Evolutionary conservation across 2,888 invertebrate genomes (phyloP), one percentile per base, ranked within the genome.

Genomic region (Mesorhabditis spiculigera): DNA sequence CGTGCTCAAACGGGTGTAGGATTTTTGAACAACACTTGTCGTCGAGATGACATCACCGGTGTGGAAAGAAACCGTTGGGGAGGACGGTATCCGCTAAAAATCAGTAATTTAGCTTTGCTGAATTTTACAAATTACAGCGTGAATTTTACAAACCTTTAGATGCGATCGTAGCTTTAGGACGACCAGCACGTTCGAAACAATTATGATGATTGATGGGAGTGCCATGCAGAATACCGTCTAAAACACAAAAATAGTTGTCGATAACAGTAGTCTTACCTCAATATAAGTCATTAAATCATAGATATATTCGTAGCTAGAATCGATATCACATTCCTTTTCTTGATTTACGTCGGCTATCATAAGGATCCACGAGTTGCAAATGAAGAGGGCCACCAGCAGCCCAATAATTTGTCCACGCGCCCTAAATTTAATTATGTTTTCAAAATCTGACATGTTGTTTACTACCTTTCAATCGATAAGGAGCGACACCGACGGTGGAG

Each of bases 281-380:
- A 81, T 72, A 16, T 75, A 66, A 5, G 76, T 75, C 73, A 81
- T 78, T 5, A 77, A 73, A 44, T 81, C 74, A 67, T 83, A 83
- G 58, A 83, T 65, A 42, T 73, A 68, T 65, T 79, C 77, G 63
- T 76, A 82, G 5, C 76, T 73, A 5, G 73, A 63, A 62, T 82
- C 75, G 65, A 83, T 82, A 71, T 83, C 83, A 65, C 83, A 83
- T 41, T 71, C 75, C 66, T 72, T 67, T 16, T 72, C 69, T 6
- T 73, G 68, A 69, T 78, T 76, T 42, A 80, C 72, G 13, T 81
- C 76, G 5, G 83, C 83, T 13, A 83, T 81, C 42, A 81, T 73
- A 1, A 83, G 75, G 62, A 83, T 83, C 82, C 83, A 83, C 42
- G 76, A 69, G 68, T 83, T 83, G 76, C 76, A 79, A n/a, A 81